Evolutionary conservation across 2,113 vertebrate genomes (phyloP).

Genomic region (Aptenodytes forsteri): DNA sequence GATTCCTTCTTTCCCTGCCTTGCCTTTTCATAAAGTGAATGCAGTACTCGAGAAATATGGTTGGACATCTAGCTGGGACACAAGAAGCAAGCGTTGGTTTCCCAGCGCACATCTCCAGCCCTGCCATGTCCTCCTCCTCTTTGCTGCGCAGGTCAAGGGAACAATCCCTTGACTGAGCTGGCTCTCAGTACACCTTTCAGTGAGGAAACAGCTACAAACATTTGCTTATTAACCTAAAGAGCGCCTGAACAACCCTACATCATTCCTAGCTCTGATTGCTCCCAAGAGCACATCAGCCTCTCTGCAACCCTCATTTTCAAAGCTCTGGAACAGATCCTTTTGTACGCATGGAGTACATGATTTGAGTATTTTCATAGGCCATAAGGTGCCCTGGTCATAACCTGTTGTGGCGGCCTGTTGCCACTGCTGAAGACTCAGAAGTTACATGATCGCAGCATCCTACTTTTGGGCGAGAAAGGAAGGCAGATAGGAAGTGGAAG

Average conservation of each 20-base stretch:
- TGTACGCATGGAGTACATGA: fast-evolving
- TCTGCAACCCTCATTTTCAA: neutral
- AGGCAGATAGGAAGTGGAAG: neutral
- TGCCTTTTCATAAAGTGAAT: neutral
- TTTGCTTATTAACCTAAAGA: neutral
- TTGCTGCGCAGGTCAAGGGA: neutral
- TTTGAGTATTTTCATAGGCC: neutral
- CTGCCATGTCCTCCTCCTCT: neutral
- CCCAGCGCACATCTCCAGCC: neutral
- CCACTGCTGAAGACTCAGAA: neutral
- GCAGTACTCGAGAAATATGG: neutral
- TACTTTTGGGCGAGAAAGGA: neutral
- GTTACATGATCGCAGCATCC: fast-evolving
- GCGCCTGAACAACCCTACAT: neutral
- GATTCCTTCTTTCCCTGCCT: neutral
- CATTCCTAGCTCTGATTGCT: neutral
- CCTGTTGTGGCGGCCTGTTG: neutral
- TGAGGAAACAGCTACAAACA: neutral
- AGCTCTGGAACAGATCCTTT: neutral
- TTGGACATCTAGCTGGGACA: neutral
- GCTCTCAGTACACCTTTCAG: neutral
- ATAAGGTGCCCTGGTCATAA: neutral
- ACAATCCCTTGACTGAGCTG: neutral
- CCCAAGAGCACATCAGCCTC: neutral
- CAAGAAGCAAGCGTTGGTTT: neutral